Base-by-base conservation (phyloP, 2,113 vertebrate species). In the Phrynosoma platyrhinos region DNA sequence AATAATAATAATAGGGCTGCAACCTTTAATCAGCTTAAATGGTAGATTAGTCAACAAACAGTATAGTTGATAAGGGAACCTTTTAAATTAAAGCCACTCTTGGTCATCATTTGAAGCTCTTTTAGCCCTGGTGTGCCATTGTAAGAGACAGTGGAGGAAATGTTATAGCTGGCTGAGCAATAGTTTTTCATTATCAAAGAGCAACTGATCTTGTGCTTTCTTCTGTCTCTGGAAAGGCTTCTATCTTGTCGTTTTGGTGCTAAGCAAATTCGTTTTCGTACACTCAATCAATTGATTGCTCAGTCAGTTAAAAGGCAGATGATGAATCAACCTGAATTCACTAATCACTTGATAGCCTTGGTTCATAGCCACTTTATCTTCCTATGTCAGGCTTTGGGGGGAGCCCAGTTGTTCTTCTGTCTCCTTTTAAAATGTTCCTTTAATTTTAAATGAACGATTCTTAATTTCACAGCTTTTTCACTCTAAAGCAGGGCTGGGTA, bases 81-180 rank as follows among this genome's bases (percentile, higher is more conserved):
- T 86, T 86, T 86, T 86, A 86, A 78, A 79, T 85, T 64, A 77
- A 85, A 47, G 62, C 32, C n/a, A n/a, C 27, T n/a, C 40, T 86
- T 53, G 84, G 42, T 68, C 42, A 86, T 86, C 30, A 53, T 78
- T 53, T 47, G 76, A 68, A 30, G 30, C 62, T 79, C 52, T 68
- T 47, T 86, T 86, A 75, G 75, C 62, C n/a, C 74, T 76, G 55
- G 58, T 47, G 27, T 21, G 62, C 55, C 42, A 42, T 27, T 78
- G 58, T 64, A 64, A 66, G 13, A 85, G 75, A 47, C 14, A 77
- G 58, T 32, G 71, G 21, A 36, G 21, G 64, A 42, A 66, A 30
- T 75, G 62, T 62, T 71, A 62, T 40, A 77, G 40, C 55, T 52
- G 76, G 21, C 42, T 23, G 66, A 86, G 74, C 66, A 42, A 78